Base-by-base conservation (phyloP, 2,888 invertebrate genomes). In the Nipponacmea schrenckii region DNA sequence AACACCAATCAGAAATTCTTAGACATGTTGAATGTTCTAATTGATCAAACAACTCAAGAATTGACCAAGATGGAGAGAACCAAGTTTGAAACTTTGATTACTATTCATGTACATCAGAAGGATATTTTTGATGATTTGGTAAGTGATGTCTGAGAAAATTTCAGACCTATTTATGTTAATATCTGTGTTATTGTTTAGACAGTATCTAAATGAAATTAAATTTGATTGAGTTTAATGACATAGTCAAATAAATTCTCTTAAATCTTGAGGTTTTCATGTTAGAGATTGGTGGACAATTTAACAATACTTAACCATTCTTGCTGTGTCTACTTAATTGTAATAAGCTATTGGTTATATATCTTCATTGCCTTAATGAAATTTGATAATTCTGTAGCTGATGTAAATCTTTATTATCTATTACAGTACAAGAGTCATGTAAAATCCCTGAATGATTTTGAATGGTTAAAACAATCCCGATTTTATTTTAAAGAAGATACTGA, bases 51-150 rank as follows among this genome's bases (percentile, higher is more conserved):
- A 0, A 98, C 97, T 0, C 92, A 94, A 76, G 97, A 97, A 89
- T 91, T 98, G 20, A 92, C 94, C 0, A 95, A 95, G 89, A 94
- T 97, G 73, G 97, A 98, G 86, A 91, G 97, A 76, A 96, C 94
- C 1, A 98, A 97, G 89, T 98, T 95, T 85, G 98, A 98, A 90
- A 98, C 98, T 0, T 90, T 98, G 10, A 97, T 98, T 84, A 98
- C 97, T 0, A 97, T 98, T 80, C 97, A 98, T 84, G 97, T 98
- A 0, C 98, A 98, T 90, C 98, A 98, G 88, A 92, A 97, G 76
- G 98, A 98, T 88, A 98, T 98, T 79, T 98, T 98, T 88, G 97
- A 98, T 90, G 95, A 96, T 89, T 90, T 98, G 92, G 97, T 96
- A 90, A 90, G 90, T 68, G 5, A 39, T 39, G 39, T 65, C 20